Evolutionary conservation across 2,113 vertebrate genomes (phyloP).

Genomic region (Rhegmatorhina hoffmannsi): DNA sequence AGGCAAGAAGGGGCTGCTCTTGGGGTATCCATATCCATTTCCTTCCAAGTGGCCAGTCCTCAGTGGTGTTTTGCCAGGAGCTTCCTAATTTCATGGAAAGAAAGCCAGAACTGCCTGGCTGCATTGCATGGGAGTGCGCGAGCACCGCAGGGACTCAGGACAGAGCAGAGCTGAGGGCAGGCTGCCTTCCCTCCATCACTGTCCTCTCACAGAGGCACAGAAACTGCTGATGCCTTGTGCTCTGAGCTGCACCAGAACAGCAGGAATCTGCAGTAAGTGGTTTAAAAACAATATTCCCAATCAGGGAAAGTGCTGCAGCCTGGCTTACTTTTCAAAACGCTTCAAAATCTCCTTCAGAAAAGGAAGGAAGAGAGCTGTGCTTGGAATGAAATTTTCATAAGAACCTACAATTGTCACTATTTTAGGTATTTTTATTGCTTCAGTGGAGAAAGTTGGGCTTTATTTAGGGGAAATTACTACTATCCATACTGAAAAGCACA

Average conservation of each 20-base stretch:
- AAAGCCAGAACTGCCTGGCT: not conserved
- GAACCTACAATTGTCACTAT: not conserved
- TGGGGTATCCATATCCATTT: not conserved
- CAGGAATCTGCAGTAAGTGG: not conserved
- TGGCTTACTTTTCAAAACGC: conserved; percentile 15
- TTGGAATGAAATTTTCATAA: conserved; percentile 26
- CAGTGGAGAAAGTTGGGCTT: not conserved
- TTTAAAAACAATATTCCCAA: conserved; percentile 55
- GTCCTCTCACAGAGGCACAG: not conserved
- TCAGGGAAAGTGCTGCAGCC: conserved; percentile 28
- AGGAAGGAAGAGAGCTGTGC: conserved; percentile 28
- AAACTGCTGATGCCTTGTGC: not conserved
- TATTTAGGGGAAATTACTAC: not conserved
- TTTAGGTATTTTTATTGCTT: conserved; percentile 37
- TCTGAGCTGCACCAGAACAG: not conserved
- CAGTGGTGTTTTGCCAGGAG: not conserved
- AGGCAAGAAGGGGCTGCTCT: not conserved
- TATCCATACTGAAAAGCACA: not conserved
- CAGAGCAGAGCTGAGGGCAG: not conserved
- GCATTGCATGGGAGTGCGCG: not conserved
- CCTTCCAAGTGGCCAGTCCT: not conserved
- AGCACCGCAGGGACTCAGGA: not conserved
- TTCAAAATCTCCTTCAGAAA: not conserved
- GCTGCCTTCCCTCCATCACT: not conserved
- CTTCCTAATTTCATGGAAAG: not conserved